These are phyloP conservation scores for Dryocosmus kuriphilus DNA, from an alignment of 2,888 invertebrate genomes.

Conservation along the genomic window DNA sequence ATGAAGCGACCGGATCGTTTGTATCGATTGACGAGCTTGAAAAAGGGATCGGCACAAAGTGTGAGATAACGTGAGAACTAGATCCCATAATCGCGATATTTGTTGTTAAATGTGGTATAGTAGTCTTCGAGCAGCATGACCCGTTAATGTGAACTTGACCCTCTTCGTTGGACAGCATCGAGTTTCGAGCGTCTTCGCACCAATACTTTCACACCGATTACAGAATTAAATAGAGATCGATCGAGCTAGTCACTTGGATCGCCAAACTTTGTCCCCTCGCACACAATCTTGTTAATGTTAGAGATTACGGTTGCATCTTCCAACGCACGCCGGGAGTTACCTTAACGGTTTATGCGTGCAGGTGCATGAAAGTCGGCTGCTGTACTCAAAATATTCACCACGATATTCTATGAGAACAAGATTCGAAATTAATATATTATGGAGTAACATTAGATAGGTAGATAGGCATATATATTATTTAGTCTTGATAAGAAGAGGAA, in stretches of 20 bases:
- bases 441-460: conserved; percentile 68
- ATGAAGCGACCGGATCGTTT: conserved; percentile 49
- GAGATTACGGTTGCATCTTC: conserved; percentile 36
- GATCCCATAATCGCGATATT: conserved; percentile 62
- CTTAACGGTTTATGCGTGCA: conserved; percentile 75
- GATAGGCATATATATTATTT: conserved; percentile 71
- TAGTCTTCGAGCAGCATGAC: conserved; percentile 74
- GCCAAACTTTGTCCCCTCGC: conserved; percentile 41
- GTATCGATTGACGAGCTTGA: conserved; percentile 40
- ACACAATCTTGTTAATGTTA: conserved; percentile 21
- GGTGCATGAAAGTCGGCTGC: conserved; percentile 68
- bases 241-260: conserved; percentile 67
- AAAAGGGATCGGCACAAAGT: conserved; percentile 58
- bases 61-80: conserved; percentile 41
- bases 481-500: conserved; percentile 70
- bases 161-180: conserved; percentile 38
- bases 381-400: conserved; percentile 73
- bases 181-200: conserved; percentile 39
- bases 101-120: conserved; percentile 71
- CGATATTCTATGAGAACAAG: conserved; percentile 71
- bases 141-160: conserved; percentile 68
- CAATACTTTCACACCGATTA: conserved; percentile 35
- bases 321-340: conserved; percentile 57
- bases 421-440: conserved; percentile 76
- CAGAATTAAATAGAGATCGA: conserved; percentile 43